Base-by-base conservation (phyloP, 2,797 vertebrate genomes). In the Gymnocypris eckloni region DNA sequence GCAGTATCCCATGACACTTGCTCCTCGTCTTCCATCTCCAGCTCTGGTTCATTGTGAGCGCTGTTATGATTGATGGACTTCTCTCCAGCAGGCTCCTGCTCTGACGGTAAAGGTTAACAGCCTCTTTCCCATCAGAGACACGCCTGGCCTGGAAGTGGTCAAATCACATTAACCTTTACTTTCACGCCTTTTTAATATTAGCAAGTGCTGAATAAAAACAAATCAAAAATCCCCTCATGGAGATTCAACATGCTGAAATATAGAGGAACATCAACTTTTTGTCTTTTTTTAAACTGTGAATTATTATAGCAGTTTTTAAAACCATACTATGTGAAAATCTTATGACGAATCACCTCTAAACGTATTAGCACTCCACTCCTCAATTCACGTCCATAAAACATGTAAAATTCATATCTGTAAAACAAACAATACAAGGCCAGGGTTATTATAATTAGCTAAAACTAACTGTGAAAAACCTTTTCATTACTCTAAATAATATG, bases 81-180 rank as follows among this genome's bases (percentile, higher is more conserved):
- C 81, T 72, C 52, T 83, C 81, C 66, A 50, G 41, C 64, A 83
- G 73, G 72, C 43, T 75, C 25, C 64, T 70, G 75, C 82, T 83
- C 81, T 83, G 73, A 82, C 66, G 67, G 81, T 69, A 83, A 83
- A 87, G 86, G 86, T 87, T 87, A 87, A 83, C 80, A 79, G 86
- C 66, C 76, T 87, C 86, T 83, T 86, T 82, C 81, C 73, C 81
- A 82, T 82, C 81, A 79, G 73, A 72, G 81, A 72, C 66, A 50
- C n/a, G 80, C 67, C 75, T 82, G 66, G 64, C 48, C 80, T 78
- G 66, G 54, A 79, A 87, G 52, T 54, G 56, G 64, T 72, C 67
- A 83, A 78, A 64, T 83, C 86, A 54, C 81, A 79, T 87, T 87
- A 87, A 87, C 86, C 86, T 87, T 87, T 83, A 70, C 81, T 83